Evolutionary conservation across 2,888 invertebrate genomes (phyloP), one percentile per base, ranked within the genome.

Genomic region (Microdon myrmicae): DNA sequence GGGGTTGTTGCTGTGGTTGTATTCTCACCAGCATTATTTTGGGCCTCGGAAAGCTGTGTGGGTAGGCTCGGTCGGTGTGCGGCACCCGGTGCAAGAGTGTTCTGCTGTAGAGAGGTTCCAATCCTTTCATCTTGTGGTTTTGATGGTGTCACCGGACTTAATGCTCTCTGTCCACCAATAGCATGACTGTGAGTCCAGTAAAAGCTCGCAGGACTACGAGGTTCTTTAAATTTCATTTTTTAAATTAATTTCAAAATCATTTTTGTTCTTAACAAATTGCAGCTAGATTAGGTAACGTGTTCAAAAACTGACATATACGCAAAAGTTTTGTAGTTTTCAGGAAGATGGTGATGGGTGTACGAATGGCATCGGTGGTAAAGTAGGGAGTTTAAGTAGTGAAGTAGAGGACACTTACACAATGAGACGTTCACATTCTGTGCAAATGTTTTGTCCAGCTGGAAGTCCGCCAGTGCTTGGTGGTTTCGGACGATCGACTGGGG

Each of bases 391-490:
- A 60, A 28, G 39, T 31, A 34, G 39, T 43, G 17, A 13, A 3
- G 19, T 54, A 37, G 17, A 20, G 35, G 28, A 86, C 85, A 90
- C 95, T 94, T 90, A 97, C 96, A 94, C 92, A 83, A 97, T 96
- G 77, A 96, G 89, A 76, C 96, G 89, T 81, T 96, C 96, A 85
- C 98, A 98, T 78, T 95, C 95, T 72, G 92, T 92, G 85, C 98
- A 98, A 82, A 94, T 90, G 83, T 94, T 94, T 83, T 94, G 93
- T 75, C 92, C 90, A 71, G 92, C 87, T 72, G 90, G 90, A 72
- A 92, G 84, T 76, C 88, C 90, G 72, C 86, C 87, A 71, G 86
- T 87, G 77, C 86, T 83, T 80, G 86, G 85, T 77, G 84, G 74
- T 70, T 85, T 85, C 73, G 87, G 86, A 70, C 84, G 80, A 75